A percentile compares a stretch with the other conserved stretches of the same genome.
phyloP scores from a whole-genome alignment of 2,888 invertebrate genomes.

The Drosophila austrosaltans region DNA sequence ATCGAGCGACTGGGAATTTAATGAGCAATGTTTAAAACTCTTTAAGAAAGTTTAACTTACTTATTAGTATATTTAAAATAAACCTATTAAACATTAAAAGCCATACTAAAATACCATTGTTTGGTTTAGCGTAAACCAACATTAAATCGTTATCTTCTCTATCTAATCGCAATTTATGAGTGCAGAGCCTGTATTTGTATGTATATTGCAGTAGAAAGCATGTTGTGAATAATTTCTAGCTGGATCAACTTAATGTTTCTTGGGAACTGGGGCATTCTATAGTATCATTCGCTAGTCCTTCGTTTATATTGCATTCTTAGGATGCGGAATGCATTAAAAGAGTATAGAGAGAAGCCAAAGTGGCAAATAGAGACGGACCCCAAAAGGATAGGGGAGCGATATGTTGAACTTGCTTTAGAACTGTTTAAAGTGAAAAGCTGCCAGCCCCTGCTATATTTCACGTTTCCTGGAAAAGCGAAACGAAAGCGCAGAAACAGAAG shows the following conservation, averaged over 20 bases:
- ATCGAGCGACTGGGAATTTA: conserved; percentile 35
- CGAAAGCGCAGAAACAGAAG: conserved; percentile 6
- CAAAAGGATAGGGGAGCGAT: not conserved
- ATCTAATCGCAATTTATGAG: not conserved
- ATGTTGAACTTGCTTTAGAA: conserved; percentile 30
- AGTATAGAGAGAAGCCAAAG: conserved; percentile 18
- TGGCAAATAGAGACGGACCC: not conserved
- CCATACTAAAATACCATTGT: not conserved
- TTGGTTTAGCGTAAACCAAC: not conserved
- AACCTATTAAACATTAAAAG: too few species aligned
- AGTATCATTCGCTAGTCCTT: conserved; percentile 30
- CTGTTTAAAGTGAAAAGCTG: conserved; percentile 42
- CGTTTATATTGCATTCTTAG: conserved; percentile 57
- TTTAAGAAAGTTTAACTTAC: not conserved
- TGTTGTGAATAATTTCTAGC: conserved; percentile 4
- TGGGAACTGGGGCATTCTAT: conserved; percentile 11
- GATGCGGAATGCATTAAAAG: conserved; percentile 41
- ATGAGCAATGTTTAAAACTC: not conserved
- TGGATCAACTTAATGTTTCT: conserved; percentile 7
- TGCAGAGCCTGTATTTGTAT: not conserved
- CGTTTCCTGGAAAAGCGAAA: not conserved
- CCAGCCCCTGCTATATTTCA: conserved; percentile 33
- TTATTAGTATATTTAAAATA: too few species aligned
- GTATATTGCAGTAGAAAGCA: not conserved
- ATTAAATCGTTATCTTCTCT: not conserved